These are phyloP conservation scores for Ptychoptera contaminata DNA, from an alignment of 2,888 invertebrate species.

Conservation along the genomic window DNA sequence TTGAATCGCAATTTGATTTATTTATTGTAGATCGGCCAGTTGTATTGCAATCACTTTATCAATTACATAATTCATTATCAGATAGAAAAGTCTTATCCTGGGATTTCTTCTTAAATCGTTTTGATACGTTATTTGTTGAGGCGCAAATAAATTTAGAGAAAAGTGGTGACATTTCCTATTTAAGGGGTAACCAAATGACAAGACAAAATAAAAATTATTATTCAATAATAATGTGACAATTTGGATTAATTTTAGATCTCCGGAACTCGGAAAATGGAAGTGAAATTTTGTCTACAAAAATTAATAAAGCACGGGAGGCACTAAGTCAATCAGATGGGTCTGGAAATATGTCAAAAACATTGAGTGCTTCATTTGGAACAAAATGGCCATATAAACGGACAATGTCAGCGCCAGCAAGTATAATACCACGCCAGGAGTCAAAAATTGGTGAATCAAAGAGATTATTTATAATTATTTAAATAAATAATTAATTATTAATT, in stretches of 20 bases:
- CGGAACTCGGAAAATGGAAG: slow-evolving; percentile 76
- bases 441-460: slow-evolving; percentile 39
- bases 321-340: slow-evolving; percentile 57
- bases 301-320: slow-evolving; percentile 79
- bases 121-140: slow-evolving; percentile 90
- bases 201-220: not conserved
- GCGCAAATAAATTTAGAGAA: slow-evolving; percentile 85
- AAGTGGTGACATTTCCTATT: slow-evolving; percentile 65
- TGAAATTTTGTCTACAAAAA: slow-evolving; percentile 70
- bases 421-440: slow-evolving; percentile 57
- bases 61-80: slow-evolving; percentile 82
- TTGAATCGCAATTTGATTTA: slow-evolving; percentile 96
- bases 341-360: slow-evolving; percentile 46
- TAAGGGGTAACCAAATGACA: slow-evolving; percentile 31
- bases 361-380: slow-evolving; percentile 75
- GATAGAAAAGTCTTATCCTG: slow-evolving; percentile 83
- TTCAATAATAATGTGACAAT: no score
- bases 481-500: slow-evolving; percentile 1
- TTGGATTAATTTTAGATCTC: slow-evolving; percentile 47
- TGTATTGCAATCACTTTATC: slow-evolving; percentile 88
- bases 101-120: slow-evolving; percentile 95
- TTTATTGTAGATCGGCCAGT: slow-evolving; percentile 94
- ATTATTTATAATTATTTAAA: not conserved
- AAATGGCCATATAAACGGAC: slow-evolving; percentile 94
- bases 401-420: slow-evolving; percentile 81